Evolutionary conservation across 2,113 vertebrate genomes (phyloP), one percentile per base, ranked within the genome.

Genomic region (Setophaga coronata): DNA sequence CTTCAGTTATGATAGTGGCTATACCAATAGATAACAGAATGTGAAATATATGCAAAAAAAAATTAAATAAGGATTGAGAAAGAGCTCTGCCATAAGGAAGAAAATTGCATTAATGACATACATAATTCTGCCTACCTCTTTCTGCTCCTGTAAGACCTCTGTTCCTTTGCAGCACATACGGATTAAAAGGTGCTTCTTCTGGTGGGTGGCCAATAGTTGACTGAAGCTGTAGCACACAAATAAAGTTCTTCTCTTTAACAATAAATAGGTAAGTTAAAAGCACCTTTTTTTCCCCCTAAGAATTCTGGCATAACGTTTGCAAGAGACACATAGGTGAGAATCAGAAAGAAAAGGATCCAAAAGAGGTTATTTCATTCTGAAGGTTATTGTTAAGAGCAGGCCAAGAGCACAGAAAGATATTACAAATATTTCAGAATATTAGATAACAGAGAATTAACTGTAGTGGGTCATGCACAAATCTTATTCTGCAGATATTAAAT

Each of bases 121-220:
- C 80, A 62, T 89, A 40, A 62, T 10, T 77, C 48, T 83, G 36
- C 86, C n/a, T 93, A 97, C 97, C 97, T 97, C 51, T 96, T 51
- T 95, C 96, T 36, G 64, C 93, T 83, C 64, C 96, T 53, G 36
- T 21, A 80, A 87, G 40, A 43, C 54, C n/a, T 91, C 84, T 93
- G 12, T 73, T 29, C 54, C 95, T 85, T 40, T 73, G 29, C 6
- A 95, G 54, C 72, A 97, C 98, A 0, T 98, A 98, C 28, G 97
- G 97, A 61, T 98, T 98, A 84, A 95, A 97, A 29, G 94, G 69
- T 51, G 62, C 74, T 23, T 95, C 98, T 51, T 97, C 97, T 5
- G 81, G 26, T 71, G 82, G 51, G 40, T 34, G 94, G 50, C 77
- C 58, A 7, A 78, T 58, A 62, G 96, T 21, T 7, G 93, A 4